Percentiles rank a stretch among this genome's conserved stretches.
These are phyloP conservation scores for Martes martes DNA, from an alignment of 2,113 vertebrate species.

Conservation along the genomic window DNA sequence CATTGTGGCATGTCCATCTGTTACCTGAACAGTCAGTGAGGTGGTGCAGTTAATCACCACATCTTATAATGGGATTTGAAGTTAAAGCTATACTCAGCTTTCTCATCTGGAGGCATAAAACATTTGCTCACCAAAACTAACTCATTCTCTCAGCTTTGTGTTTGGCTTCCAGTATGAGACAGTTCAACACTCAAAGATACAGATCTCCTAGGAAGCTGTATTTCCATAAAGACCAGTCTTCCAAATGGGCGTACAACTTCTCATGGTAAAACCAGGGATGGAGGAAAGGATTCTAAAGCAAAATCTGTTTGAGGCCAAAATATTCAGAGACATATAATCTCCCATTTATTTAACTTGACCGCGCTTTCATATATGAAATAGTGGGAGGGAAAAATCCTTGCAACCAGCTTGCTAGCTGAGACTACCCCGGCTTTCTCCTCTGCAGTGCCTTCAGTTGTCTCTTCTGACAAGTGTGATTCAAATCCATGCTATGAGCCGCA, in stretches of 20 bases:
- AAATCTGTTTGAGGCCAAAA: conserved; percentile 18
- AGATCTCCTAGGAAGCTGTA: conserved; percentile 64
- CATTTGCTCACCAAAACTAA: conserved; percentile 73
- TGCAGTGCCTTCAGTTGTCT: background rate
- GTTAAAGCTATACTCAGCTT: conserved; percentile 55
- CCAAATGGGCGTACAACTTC: conserved; percentile 68
- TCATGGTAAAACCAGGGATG: conserved; percentile 61
- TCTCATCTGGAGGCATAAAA: conserved; percentile 74
- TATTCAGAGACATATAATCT: conserved; percentile 61
- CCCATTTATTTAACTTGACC: conserved; percentile 52
- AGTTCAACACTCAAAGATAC: conserved; percentile 63
- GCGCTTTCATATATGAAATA: conserved; percentile 1
- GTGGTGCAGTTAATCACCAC: conserved; percentile 80
- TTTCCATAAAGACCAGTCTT: conserved; percentile 66
- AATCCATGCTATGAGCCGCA: background rate
- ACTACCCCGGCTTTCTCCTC: conserved; percentile 1
- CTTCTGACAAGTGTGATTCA: conserved; percentile 38
- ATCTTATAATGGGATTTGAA: conserved; percentile 77
- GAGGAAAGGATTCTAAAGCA: conserved; percentile 39
- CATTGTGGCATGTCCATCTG: conserved; percentile 81
- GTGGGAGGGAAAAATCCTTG: conserved; percentile 11
- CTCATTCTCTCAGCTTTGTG: conserved; percentile 72
- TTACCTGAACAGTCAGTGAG: conserved; percentile 80
- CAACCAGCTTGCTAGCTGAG: conserved; percentile 29
- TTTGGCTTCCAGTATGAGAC: conserved; percentile 68